Conservation (phyloP, 2,113 vertebrate genomes). For the Tachysurus fulvidraco region DNA sequence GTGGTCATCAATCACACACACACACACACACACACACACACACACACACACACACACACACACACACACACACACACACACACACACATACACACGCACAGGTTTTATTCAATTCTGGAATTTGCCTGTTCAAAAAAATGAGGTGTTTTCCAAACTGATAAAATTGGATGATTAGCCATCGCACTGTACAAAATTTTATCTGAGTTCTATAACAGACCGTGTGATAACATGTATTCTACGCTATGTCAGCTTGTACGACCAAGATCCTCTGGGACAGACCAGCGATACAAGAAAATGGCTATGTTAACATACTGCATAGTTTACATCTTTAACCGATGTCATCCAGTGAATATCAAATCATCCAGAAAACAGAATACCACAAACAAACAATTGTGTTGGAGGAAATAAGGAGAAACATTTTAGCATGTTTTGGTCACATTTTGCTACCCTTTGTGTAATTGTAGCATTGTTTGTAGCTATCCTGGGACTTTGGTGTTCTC, state of each 20-base stretch:
- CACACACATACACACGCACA: slow-evolving; percentile 29
- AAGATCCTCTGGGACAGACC: neutral
- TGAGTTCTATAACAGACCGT: neutral
- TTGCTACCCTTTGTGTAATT: neutral
- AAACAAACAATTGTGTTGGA: neutral
- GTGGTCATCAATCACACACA: slow-evolving; percentile 39
- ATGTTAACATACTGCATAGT: neutral
- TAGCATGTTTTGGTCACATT: neutral
- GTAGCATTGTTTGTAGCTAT: neutral
- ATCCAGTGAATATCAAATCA: too few relatives aligned
- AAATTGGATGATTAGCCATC: neutral
- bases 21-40: slow-evolving; percentile 38
- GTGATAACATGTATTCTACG: neutral
- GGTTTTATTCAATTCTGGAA: neutral
- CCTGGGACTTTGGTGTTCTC: neutral
- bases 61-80: slow-evolving; percentile 39
- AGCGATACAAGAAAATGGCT: neutral
- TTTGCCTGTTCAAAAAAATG: neutral
- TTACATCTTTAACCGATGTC: neutral
- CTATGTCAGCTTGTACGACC: neutral
- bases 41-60: slow-evolving; percentile 34
- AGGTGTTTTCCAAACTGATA: neutral
- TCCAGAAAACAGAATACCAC: neutral
- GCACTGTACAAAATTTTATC: neutral
- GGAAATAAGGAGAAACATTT: neutral